These are phyloP conservation scores for Anastatus disparis DNA, from an alignment of 1,140 invertebrate genomes.

Conservation along the genomic window DNA sequence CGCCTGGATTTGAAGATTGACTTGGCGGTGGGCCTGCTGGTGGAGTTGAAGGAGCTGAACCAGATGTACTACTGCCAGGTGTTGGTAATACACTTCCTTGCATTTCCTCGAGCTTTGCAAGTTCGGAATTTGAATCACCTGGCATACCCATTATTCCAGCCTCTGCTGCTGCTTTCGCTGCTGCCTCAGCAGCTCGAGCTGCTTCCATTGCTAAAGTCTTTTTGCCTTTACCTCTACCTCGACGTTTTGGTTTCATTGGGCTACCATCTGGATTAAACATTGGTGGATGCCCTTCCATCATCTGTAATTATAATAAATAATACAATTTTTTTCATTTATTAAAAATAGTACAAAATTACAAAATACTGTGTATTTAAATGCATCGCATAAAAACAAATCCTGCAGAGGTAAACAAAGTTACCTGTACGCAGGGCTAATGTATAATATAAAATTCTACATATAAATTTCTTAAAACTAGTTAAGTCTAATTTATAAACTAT, in stretches of 20 bases:
- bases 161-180: slow-evolving; percentile 53
- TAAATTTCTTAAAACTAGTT: too few species aligned
- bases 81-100: slow-evolving; percentile 58
- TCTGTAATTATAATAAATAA: slow-evolving; percentile 14
- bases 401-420: too few species aligned
- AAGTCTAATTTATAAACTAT: too few species aligned
- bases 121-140: slow-evolving; percentile 58
- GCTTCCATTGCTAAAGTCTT: slow-evolving; percentile 69
- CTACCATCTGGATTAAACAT: slow-evolving; percentile 59
- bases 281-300: slow-evolving; percentile 50
- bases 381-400: too few species aligned
- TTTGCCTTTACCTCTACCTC: slow-evolving; percentile 70
- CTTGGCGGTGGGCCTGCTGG: slow-evolving; percentile 51
- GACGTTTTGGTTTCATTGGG: slow-evolving; percentile 64
- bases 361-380: too few species aligned
- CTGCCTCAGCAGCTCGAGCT: slow-evolving; percentile 62
- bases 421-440: too few species aligned
- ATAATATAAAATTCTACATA: too few species aligned
- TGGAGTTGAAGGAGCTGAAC: slow-evolving; percentile 63
- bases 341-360: too few species aligned
- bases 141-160: slow-evolving; percentile 48
- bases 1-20: slow-evolving; percentile 50
- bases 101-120: slow-evolving; percentile 53
- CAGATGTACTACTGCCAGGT: slow-evolving; percentile 63
- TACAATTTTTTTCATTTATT: too few species aligned